A percentile compares a stretch with the other conserved stretches of the same genome.
Evolutionary conservation across 2,797 vertebrate genomes (phyloP).

Genomic region (Pseudocheirus occidentalis): DNA sequence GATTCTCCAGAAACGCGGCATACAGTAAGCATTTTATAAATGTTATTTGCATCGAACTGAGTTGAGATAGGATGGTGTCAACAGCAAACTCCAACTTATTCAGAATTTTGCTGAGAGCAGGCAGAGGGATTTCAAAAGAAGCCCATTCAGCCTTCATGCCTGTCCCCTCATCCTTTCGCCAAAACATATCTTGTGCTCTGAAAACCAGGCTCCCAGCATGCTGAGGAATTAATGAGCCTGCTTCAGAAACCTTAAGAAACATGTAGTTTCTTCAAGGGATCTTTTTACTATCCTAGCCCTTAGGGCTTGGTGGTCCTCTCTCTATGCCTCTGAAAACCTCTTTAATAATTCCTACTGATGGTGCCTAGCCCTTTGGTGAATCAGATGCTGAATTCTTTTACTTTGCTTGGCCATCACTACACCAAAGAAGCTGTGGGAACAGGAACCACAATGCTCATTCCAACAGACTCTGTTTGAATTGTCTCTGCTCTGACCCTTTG

Average conservation of each 20-base stretch:
- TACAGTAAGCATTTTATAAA: background rate
- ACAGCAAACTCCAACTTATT: background rate
- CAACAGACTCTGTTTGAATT: background rate
- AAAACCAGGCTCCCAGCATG: background rate
- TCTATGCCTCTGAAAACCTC: background rate
- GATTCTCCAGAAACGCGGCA: background rate
- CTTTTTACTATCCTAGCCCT: background rate
- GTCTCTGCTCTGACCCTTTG: background rate
- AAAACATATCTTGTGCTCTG: background rate
- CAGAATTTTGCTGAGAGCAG: background rate
- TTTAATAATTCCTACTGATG: slow-evolving; percentile 6
- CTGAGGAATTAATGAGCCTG: background rate
- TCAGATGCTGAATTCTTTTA: slow-evolving; percentile 26
- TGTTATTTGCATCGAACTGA: background rate
- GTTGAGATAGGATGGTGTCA: background rate
- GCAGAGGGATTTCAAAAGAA: background rate
- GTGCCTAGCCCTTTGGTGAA: background rate
- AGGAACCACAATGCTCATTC: background rate
- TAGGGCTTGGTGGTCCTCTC: background rate
- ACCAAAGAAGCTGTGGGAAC: background rate
- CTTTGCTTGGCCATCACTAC: slow-evolving; percentile 23
- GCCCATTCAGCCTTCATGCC: background rate
- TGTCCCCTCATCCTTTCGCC: background rate
- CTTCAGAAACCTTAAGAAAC: background rate
- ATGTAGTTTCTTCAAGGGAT: background rate